Evolutionary conservation across 30 jellyfish, hydroid and myxozoan species (phyloP), one percentile per base, ranked within the genome.

Genomic region (Catostylus mosaicus): DNA sequence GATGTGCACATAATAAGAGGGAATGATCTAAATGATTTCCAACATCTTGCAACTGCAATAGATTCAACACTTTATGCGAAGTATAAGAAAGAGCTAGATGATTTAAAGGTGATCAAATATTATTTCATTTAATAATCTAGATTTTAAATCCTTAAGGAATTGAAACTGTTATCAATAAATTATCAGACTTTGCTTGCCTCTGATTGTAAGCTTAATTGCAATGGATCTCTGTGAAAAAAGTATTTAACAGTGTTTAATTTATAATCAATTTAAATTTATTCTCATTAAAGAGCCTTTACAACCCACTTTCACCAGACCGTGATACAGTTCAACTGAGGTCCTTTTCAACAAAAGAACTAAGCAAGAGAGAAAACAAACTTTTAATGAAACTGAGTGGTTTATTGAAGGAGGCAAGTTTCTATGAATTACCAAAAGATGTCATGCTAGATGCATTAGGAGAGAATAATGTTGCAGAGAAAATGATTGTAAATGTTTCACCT

Each of bases 251-350:
- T 46, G 11, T 46, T 46, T 46, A 20, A 11, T 46, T n/a, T n/a
- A n/a, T n/a, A n/a, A n/a, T n/a, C 19, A 54, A 54, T 54, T 7
- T n/a, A n/a, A n/a, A n/a, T 73, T 45, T 38, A n/a, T 27, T 72
- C 30, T 56, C 16, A n/a, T 46, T 67, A 12, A 71, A 87, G 96
- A 87, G 96, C 37, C 73, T 68, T 18, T 87, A 87, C 84, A 87
- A 87, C 48, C 96, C 96, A 12, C 70, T 87, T 8, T 61, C 90
- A 19, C 83, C 89, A 4, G 96, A 87, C 71, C 52, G 96, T 12
- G 96, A 87, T 80, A 87, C 96, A 11, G 52, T 87, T 26, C 96
- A 87, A 47, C 77, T 87, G 96, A 76, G 67, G 45, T 56, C 61
- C 10, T 87, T 87, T 82, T 45, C 90, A 26, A 19, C 56, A 10